A percentile compares a stretch with the other conserved stretches of the same genome.
These are phyloP conservation scores for Hedya salicella DNA, from an alignment of 2,888 invertebrate genomes.

Conservation along the genomic window DNA sequence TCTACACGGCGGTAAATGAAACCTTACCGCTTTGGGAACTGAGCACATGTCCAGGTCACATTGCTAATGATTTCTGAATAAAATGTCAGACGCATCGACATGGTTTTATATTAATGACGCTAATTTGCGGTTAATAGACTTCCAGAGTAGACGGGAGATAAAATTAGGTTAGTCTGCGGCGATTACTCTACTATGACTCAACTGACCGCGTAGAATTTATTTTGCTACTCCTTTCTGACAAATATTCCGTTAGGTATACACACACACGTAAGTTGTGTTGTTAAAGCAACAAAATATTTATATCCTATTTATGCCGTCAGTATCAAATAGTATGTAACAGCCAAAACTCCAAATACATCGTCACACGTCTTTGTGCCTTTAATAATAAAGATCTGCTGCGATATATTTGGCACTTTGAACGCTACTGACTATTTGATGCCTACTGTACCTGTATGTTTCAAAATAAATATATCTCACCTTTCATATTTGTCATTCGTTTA, in stretches of 20 bases:
- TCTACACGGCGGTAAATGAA: constrained; percentile 61
- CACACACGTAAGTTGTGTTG: too few species aligned
- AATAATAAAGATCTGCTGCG: too few species aligned
- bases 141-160: constrained; percentile 23
- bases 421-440: too few species aligned
- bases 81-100: constrained; percentile 31
- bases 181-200: constrained; percentile 4
- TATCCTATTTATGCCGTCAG: too few species aligned
- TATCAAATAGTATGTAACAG: too few species aligned
- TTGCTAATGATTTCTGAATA: constrained; percentile 12
- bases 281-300: too few species aligned
- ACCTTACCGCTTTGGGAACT: constrained; percentile 68
- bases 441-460: too few species aligned
- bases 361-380: too few species aligned
- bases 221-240: not conserved
- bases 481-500: too few species aligned
- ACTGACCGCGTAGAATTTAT: constrained; percentile 9
- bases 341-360: too few species aligned
- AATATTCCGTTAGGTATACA: not conserved
- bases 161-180: constrained; percentile 16
- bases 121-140: constrained; percentile 35
- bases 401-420: too few species aligned
- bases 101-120: constrained; percentile 33
- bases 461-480: too few species aligned
- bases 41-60: constrained; percentile 48